Base-by-base conservation (phyloP, 1,140 invertebrate species). In the Pseudomyrmex concolor region DNA sequence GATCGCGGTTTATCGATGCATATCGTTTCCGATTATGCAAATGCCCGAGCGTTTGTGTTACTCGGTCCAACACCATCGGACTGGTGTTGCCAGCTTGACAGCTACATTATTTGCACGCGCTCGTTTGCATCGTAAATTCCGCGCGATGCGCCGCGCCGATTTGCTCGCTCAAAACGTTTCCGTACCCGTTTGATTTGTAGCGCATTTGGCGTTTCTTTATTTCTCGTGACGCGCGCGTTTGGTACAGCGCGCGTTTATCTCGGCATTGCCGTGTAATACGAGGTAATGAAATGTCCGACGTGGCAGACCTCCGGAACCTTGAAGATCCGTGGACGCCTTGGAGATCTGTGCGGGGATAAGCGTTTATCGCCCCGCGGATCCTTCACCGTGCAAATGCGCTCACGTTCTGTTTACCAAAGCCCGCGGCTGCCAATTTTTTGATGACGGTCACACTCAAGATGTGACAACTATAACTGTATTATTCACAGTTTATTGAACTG, bases 1-100 rank as follows among this genome's bases (percentile, higher is more conserved):
- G 66, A 80, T 80, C 76, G 66, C 70, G 70, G 73, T 86, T 88
- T 84, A 87, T 88, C 85, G 86, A 84, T 87, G 86, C 83, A 72
- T 77, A 87, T 88, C 86, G 74, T 87, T 84, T n/a, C 57, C 59
- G 86, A 88, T 88, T 88, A 84, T 82, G 85, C 82, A 87, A 87
- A 87, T 87, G 73, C 48, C 12, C 59, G 55, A 19, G 57, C 67
- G 86, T 86, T 48, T 72, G 48, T 77, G 70, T 77, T 60, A 57
- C 25, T 70, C 67, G 71, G 63, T 62, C 72, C 71, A 74, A 82
- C 84, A 80, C 45, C 84, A 45, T 19, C 67, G 48, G 67, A 10
- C 62, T 77, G 73, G 82, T 74, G 73, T 88, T 83, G 72, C 54
- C 43, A 57, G 13, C 48, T 74, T 82, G 86, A 81, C 81, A 86